Evolutionary conservation across 2,113 vertebrate genomes (phyloP), one percentile per base, ranked within the genome.

Genomic region (Phyllopteryx taeniolatus): DNA sequence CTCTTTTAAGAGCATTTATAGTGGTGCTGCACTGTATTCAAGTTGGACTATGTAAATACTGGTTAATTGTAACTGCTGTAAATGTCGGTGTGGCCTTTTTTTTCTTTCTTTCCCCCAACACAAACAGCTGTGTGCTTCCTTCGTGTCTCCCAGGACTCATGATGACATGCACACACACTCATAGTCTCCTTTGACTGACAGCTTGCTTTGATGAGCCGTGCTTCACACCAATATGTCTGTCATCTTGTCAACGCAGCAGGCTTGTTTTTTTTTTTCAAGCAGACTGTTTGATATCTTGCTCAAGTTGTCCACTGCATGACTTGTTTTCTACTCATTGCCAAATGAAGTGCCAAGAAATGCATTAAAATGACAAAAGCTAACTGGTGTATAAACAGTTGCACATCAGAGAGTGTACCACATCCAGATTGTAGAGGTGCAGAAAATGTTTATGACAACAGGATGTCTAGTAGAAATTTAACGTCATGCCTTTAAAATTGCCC

Each of bases 401-500:
- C 80, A 77, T 71, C 39, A 70, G 63, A 44, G 35, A 47, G 44
- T 54, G 13, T 62, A 71, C 70, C 64, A 75, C 73, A 51, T 71
- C 64, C 77, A 78, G 39, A 46, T 77, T 46, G 78, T 56, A 67
- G 71, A 73, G 69, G 63, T 79, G 68, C 57, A 75, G 77, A 79
- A 79, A 77, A 69, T 86, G 79, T 83, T 78, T 88, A 65, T 74
- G 80, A 87, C 83, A 85, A 80, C 88, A 87, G 89, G 89, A 92
- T 89, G 89, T 92, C 76, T 20, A 39, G 51, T 64, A 77, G 76
- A 79, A 79, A 88, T 90, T 86, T 86, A 85, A 86, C 90, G 87
- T 91, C 91, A 91, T 88, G 59, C 70, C 43, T 88, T 71, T 68
- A 89, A 79, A 89, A 87, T 87, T 90, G 79, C 87, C 89, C 87